Base-by-base conservation (phyloP, 2,797 vertebrate species). In the Sardinella longiceps region DNA sequence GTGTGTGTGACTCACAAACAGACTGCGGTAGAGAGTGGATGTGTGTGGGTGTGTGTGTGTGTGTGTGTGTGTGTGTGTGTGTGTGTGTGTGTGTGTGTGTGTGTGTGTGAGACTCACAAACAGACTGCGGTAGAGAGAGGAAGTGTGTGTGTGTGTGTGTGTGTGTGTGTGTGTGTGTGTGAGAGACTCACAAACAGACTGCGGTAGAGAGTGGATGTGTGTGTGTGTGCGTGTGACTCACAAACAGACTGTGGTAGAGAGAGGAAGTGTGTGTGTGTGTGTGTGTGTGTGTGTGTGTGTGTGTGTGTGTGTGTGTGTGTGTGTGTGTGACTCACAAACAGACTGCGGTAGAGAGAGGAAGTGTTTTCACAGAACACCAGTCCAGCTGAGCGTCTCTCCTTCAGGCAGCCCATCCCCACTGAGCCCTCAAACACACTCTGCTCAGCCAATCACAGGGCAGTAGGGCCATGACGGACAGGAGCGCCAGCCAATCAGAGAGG, bases 351-450 rank as follows among this genome's bases (percentile, higher is more conserved):
- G 94, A 98, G 95, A 89, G 97, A 97, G 93, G 97, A 93, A 74
- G 98, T 98, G 94, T 99, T 98, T 93, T 99, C 98, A 93, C 97
- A 98, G 93, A 99, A 98, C 94, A 99, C 98, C 85, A 99, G 96
- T 93, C 98, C 97, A 70, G 96, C 97, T 87, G 95, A 96, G 85
- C 96, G 96, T 90, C 98, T 94, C 95, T 98, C 98, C 94, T 97
- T 96, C 95, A 99, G 96, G 95, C 94, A 96, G 92, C 98, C 98
- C 94, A 95, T 97, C 93, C 97, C 97, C 95, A 98, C 95, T 95
- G 94, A 96, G 94, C 98, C 98, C 95, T 98, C 97, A 94, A 97
- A 99, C 95, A 99, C 96, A 93, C 95, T 97, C 98, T 99, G 97
- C 94, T 33, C 66, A 15, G n/a, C 66, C 48, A 86, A 81, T 12